A percentile compares a stretch with the other conserved stretches of the same genome.
phyloP scores from a whole-genome alignment of 2,888 invertebrate species.

The Agrypnus murinus region DNA sequence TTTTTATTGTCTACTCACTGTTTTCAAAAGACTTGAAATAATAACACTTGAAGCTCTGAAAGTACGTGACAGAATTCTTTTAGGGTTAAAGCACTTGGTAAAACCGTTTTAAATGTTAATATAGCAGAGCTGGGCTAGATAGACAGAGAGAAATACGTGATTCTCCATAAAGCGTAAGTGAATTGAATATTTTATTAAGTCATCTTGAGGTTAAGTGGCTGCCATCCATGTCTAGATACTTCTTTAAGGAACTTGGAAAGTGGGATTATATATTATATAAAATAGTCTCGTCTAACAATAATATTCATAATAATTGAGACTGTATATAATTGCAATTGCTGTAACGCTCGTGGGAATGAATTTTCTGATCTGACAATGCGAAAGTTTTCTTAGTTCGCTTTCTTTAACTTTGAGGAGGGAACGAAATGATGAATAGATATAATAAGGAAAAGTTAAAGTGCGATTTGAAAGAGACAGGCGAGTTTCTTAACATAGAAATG shows the following conservation, averaged over 20 bases:
- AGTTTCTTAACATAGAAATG: too few species aligned
- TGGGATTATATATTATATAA: background rate
- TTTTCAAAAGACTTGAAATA: background rate
- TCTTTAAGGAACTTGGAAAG: slow-evolving; percentile 7
- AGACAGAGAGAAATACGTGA: slow-evolving; percentile 25
- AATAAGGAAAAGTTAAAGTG: too few species aligned
- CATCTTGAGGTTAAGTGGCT: slow-evolving; percentile 31
- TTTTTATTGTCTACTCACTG: background rate
- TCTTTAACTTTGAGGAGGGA: too few species aligned
- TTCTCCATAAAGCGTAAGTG: slow-evolving; percentile 27
- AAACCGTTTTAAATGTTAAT: slow-evolving; percentile 40
- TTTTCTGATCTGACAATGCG: too few species aligned
- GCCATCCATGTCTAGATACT: background rate
- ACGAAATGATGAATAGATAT: too few species aligned
- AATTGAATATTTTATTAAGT: slow-evolving; percentile 38
- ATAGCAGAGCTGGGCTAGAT: too few species aligned
- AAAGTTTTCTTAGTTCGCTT: too few species aligned
- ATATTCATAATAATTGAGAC: too few species aligned
- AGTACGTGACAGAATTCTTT: slow-evolving; percentile 36
- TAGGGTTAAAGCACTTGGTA: slow-evolving; percentile 9
- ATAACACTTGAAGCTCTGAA: slow-evolving; percentile 19
- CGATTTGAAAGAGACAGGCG: too few species aligned
- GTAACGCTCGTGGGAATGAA: too few species aligned
- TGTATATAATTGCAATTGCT: too few species aligned
- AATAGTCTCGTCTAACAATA: too few species aligned